Percentiles rank a stretch among this genome's conserved stretches.
phyloP scores from a whole-genome alignment of 2,113 vertebrate species.

The Montifringilla adamsi region DNA sequence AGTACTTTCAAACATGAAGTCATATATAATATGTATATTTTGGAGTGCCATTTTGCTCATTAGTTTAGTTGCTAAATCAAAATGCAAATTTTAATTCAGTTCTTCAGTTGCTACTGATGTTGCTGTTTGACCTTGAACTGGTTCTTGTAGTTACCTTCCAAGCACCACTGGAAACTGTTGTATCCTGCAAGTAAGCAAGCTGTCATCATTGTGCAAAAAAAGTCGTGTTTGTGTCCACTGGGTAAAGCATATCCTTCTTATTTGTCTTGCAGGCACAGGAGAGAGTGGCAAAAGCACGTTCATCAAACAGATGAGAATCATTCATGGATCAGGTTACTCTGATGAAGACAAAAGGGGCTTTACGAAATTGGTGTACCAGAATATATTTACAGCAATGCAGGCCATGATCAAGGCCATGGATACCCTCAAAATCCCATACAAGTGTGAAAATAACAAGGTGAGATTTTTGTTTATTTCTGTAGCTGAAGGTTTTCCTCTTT shows the following conservation, averaged over 20 bases:
- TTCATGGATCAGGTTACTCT: conserved; percentile 93
- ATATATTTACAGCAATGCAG: conserved; percentile 97
- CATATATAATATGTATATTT: background rate
- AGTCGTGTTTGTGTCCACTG: background rate
- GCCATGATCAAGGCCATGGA: conserved; percentile 95
- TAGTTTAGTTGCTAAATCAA: background rate
- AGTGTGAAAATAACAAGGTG: conserved; percentile 90
- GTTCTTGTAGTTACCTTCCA: background rate
- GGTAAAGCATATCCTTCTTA: conserved; percentile 30
- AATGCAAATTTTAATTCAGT: background rate
- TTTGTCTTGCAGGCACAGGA: conserved; percentile 79
- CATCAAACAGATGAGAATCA: conserved; percentile 95
- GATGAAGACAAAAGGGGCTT: conserved; percentile 94
- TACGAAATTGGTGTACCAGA: conserved; percentile 93
- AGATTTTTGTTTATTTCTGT: background rate
- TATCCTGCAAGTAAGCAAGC: background rate
- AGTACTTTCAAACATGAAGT: background rate
- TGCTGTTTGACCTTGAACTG: background rate
- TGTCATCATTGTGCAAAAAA: background rate
- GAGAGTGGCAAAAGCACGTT: conserved; percentile 87
- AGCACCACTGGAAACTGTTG: background rate
- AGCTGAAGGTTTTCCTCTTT: background rate
- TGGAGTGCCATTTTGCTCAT: background rate
- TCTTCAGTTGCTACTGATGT: background rate
- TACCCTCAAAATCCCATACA: conserved; percentile 90